Conservation (phyloP, 2,888 invertebrate genomes). For the Noctua janthe region DNA sequence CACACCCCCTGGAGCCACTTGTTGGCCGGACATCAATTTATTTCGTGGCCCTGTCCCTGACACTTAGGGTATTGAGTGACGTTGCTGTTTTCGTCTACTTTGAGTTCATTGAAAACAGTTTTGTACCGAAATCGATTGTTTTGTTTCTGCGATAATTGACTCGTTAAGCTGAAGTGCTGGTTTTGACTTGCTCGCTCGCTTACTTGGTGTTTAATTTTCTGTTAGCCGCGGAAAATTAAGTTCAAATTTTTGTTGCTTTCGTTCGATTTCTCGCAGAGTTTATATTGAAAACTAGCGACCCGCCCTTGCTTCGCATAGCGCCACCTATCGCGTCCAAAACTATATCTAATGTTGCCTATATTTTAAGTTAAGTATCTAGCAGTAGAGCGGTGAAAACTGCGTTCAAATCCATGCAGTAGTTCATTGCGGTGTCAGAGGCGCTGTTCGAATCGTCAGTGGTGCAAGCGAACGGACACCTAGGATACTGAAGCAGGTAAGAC, state of each 20-base stretch:
- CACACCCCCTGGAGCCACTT: slow-evolving; percentile 66
- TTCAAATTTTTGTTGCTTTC: not conserved
- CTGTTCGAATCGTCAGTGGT: no score
- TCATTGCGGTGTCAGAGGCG: no score
- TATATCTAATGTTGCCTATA: no score
- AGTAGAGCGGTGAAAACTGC: no score
- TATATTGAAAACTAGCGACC: not conserved
- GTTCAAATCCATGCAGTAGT: no score
- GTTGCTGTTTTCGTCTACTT: slow-evolving; percentile 43
- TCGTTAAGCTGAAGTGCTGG: slow-evolving; percentile 25
- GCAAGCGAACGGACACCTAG: no score
- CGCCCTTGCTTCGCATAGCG: no score
- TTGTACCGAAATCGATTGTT: slow-evolving; percentile 24
- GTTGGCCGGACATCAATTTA: slow-evolving; percentile 74
- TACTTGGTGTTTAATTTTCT: slow-evolving; percentile 9
- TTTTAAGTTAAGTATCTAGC: no score
- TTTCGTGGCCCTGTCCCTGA: slow-evolving; percentile 60
- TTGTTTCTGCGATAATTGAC: slow-evolving; percentile 21
- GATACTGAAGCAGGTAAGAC: no score
- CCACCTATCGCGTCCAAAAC: no score
- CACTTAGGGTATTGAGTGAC: slow-evolving; percentile 56
- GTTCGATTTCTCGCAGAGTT: not conserved
- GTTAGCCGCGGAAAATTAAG: not conserved
- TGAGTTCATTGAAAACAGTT: slow-evolving; percentile 41
- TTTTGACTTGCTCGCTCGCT: slow-evolving; percentile 21